Evolutionary conservation across 2,113 vertebrate species (phyloP).

Genomic region (Nesogale talazaci): DNA sequence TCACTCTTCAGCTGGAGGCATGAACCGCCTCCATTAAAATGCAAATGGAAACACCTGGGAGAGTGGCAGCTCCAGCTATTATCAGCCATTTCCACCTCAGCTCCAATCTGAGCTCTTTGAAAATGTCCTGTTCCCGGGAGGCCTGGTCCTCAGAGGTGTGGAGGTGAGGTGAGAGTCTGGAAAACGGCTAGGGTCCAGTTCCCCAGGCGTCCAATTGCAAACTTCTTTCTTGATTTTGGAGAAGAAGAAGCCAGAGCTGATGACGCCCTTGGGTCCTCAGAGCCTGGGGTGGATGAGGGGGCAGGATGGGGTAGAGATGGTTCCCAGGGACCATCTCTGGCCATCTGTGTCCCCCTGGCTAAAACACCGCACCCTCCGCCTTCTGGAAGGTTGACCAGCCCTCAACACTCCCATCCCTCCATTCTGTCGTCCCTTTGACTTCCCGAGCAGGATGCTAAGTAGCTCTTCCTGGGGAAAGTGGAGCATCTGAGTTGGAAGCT

Average conservation of each 20-base stretch:
- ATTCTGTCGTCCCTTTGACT: neutral
- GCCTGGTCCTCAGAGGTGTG: neutral
- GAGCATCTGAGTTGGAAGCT: neutral
- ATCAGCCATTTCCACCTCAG: conserved; percentile 62
- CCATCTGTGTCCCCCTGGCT: neutral
- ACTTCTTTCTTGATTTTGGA: neutral
- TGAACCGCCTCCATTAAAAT: conserved; percentile 77
- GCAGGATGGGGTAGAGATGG: neutral
- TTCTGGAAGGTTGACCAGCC: neutral
- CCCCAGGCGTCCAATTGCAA: neutral
- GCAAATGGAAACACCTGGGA: conserved; percentile 77
- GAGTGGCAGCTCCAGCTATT: conserved; percentile 35
- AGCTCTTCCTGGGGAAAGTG: neutral
- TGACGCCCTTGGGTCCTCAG: neutral
- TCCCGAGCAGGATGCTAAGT: no score
- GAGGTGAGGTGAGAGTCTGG: neutral
- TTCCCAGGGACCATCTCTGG: neutral
- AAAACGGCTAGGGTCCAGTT: neutral
- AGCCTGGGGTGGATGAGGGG: neutral
- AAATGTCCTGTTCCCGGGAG: conserved; percentile 17
- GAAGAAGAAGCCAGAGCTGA: neutral
- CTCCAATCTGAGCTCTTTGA: conserved; percentile 50
- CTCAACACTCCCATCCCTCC: neutral
- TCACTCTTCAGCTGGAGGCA: conserved; percentile 67
- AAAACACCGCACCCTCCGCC: neutral